Evolutionary conservation across 2,797 vertebrate genomes (phyloP).

Genomic region (Sus cebifrons): DNA sequence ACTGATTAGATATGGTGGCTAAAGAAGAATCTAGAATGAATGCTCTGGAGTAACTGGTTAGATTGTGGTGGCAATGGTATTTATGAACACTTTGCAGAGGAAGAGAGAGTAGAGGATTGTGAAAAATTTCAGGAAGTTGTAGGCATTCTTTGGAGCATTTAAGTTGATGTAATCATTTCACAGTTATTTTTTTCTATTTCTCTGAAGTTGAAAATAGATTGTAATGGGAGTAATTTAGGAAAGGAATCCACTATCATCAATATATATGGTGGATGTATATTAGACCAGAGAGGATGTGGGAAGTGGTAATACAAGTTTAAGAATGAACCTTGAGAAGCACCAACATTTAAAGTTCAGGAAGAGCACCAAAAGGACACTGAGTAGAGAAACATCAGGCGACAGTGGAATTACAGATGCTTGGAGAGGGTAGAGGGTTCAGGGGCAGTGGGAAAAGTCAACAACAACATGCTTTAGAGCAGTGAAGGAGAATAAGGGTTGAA

Average conservation of each 20-base stretch:
- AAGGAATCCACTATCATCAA: background rate
- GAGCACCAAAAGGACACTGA: background rate
- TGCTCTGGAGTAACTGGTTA: constrained; percentile 8
- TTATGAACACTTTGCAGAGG: constrained; percentile 20
- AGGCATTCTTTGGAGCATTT: constrained; percentile 4
- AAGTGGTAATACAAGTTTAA: constrained; percentile 1
- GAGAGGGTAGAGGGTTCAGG: background rate
- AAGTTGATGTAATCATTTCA: constrained; percentile 27
- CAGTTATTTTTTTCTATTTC: background rate
- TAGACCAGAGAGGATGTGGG: constrained; percentile 2
- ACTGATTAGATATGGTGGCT: background rate
- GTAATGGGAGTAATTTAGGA: background rate
- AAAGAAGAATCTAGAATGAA: background rate
- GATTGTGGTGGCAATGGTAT: background rate
- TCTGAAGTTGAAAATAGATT: constrained; percentile 54
- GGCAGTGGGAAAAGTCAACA: background rate
- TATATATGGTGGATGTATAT: background rate
- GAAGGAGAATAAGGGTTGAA: background rate
- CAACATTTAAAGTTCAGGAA: constrained; percentile 5
- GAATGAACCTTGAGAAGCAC: background rate
- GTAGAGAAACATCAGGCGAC: background rate
- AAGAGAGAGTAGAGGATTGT: constrained; percentile 9
- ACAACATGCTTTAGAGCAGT: background rate
- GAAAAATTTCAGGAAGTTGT: constrained; percentile 35
- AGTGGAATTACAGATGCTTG: background rate